Evolutionary conservation across 2,888 invertebrate genomes (phyloP).

Genomic region (Stramonita haemastoma): DNA sequence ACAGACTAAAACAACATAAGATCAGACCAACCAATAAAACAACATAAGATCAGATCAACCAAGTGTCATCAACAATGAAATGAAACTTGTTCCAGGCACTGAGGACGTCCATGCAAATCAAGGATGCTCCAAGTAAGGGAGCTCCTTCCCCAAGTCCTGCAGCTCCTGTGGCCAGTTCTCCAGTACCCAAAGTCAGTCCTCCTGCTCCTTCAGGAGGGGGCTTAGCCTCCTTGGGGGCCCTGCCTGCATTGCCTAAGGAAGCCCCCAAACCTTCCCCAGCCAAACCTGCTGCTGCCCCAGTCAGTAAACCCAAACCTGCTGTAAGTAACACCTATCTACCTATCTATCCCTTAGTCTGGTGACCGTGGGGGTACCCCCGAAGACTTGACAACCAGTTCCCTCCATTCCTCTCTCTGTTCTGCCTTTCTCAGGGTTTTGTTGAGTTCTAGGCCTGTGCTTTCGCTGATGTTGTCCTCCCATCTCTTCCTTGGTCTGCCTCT

Average conservation of each 20-base stretch:
- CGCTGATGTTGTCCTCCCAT: too few relatives aligned
- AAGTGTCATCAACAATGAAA: too few relatives aligned
- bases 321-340: background rate
- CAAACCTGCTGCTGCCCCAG: conserved; percentile 46
- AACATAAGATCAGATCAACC: too few relatives aligned
- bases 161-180: background rate
- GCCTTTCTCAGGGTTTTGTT: too few relatives aligned
- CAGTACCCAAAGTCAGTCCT: conserved; percentile 26
- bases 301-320: conserved; percentile 21
- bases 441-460: too few relatives aligned
- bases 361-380: too few relatives aligned
- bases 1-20: too few relatives aligned
- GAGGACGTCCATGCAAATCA: background rate
- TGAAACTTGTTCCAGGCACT: conserved; percentile 4
- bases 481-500: too few relatives aligned
- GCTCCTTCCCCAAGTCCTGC: background rate
- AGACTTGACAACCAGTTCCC: too few relatives aligned
- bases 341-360: too few relatives aligned
- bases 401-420: too few relatives aligned
- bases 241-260: conserved; percentile 20
- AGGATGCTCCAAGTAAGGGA: background rate
- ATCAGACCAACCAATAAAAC: too few relatives aligned
- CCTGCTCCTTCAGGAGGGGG: background rate
- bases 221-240: conserved; percentile 18
- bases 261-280: conserved; percentile 41